Conservation (phyloP, 1,140 invertebrate genomes). For the Drosophila pseudoobscura region DNA sequence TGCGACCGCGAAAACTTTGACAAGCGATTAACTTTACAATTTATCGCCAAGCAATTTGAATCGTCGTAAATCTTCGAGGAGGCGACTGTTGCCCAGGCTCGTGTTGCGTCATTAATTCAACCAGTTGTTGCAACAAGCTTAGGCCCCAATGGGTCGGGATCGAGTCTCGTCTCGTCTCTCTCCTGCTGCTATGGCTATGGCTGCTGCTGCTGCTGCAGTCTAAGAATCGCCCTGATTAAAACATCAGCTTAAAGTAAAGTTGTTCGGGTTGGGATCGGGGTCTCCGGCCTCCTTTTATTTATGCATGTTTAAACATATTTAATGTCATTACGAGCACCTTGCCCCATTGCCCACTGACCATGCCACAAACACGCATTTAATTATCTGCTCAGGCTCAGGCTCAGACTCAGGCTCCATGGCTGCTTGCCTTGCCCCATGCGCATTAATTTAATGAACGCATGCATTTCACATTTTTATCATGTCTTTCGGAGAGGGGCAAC, state of each 20-base stretch:
- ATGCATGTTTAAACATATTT: constrained; percentile 82
- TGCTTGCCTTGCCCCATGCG: constrained; percentile 33
- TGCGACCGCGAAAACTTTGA: constrained; percentile 76
- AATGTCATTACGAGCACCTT: constrained; percentile 75
- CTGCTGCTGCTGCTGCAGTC: constrained; percentile 11
- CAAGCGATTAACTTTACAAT: constrained; percentile 81
- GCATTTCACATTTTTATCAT: constrained; percentile 73
- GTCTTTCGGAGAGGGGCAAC: constrained; percentile 8
- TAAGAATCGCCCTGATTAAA: constrained; percentile 72
- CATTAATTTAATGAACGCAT: constrained; percentile 80
- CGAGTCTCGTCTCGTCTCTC: constrained; percentile 22
- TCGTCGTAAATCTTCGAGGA: constrained; percentile 69
- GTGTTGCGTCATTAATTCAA: constrained; percentile 79
- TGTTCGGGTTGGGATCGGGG: constrained; percentile 17
- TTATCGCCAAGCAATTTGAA: constrained; percentile 68
- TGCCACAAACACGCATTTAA: constrained; percentile 76
- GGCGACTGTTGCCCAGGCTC: constrained; percentile 37
- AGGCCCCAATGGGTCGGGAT: constrained; percentile 18
- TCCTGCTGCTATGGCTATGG: too few relatives aligned
- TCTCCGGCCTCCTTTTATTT: constrained; percentile 56
- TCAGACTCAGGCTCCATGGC: background rate
- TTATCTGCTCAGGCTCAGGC: constrained; percentile 37
- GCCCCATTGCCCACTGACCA: constrained; percentile 44
- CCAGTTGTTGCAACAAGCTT: constrained; percentile 73
- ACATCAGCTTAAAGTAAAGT: constrained; percentile 58